Evolutionary conservation across 2,113 vertebrate genomes (phyloP), one percentile per base, ranked within the genome.

Genomic region (Chaetops frenatus): DNA sequence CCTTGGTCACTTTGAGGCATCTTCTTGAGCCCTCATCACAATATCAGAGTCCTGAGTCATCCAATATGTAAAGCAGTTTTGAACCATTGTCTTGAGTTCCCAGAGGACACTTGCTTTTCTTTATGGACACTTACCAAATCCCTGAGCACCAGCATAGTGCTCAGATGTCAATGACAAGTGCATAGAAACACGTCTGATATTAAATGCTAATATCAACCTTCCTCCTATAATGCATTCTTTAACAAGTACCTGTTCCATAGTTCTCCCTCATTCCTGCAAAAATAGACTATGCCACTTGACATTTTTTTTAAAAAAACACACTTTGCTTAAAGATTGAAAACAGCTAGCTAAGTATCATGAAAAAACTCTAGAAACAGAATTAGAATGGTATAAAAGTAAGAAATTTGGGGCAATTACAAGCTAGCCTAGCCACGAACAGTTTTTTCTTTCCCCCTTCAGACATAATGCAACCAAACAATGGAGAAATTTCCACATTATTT

Each of bases 361-460:
- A 93, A 82, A 90, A 96, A 94, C 40, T 66, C 90, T 90, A 88
- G 89, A 97, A 97, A 94, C 82, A 96, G 73, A 97, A 97, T 96
- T 95, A 96, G 81, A 91, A 97, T 67, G 56, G 40, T 79, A 86
- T 62, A 94, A 97, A 95, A 93, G 69, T 81, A 96, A 97, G 95
- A 92, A 95, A 96, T 95, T 95, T 91, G 58, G 73, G 91, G 89
- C 88, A 96, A 96, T 95, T 91, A 95, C 60, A 96, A 91, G 71
- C 60, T 87, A 97, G 88, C 74, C 73, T 87, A 91, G 90, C 65
- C 80, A 81, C 21, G 28, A 93, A 90, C 33, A 90, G 40, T 74
- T 94, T 92, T 93, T 94, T 84, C 62, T 82, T 91, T 86, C 87
- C 56, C 48, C 84, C 85, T 94, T 96, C 70, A 94, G 87, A 91